Conservation (phyloP, 1,140 invertebrate species). For the fruit fly (Drosophila melanogaster) region DNA sequence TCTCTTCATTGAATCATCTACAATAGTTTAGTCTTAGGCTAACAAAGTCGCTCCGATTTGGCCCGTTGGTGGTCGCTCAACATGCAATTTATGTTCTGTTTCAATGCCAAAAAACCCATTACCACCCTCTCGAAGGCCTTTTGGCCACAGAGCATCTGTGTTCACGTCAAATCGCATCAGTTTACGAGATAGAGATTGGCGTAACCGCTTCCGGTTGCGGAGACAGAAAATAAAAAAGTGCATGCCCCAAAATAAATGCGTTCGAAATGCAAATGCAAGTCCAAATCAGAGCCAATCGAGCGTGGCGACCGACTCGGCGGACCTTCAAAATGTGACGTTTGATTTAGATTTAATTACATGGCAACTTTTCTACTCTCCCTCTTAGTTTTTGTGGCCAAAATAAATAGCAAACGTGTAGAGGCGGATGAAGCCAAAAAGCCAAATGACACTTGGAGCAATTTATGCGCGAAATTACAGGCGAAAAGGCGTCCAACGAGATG, state of each 20-base stretch:
- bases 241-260: slow-evolving; percentile 33
- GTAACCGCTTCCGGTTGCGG: slow-evolving; percentile 71
- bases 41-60: slow-evolving; percentile 41
- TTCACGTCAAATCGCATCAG: slow-evolving; percentile 73
- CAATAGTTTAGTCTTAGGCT: neutral
- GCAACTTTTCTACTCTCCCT: slow-evolving; percentile 52
- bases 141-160: slow-evolving; percentile 38
- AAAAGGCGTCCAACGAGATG: slow-evolving; percentile 59
- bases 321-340: slow-evolving; percentile 82
- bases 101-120: slow-evolving; percentile 79
- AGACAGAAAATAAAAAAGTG: slow-evolving; percentile 32
- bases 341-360: slow-evolving; percentile 83
- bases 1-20: neutral
- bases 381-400: slow-evolving; percentile 25
- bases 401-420: slow-evolving; percentile 18
- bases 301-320: slow-evolving; percentile 55
- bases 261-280: slow-evolving; percentile 20
- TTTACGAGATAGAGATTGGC: slow-evolving; percentile 73
- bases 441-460: slow-evolving; percentile 67
- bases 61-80: neutral
- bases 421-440: slow-evolving; percentile 36
- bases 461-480: slow-evolving; percentile 80
- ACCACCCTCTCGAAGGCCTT: slow-evolving; percentile 57
- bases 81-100: slow-evolving; percentile 43
- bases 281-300: slow-evolving; percentile 74